Evolutionary conservation across 2,888 invertebrate species (phyloP).

Genomic region (Apamea monoglypha): DNA sequence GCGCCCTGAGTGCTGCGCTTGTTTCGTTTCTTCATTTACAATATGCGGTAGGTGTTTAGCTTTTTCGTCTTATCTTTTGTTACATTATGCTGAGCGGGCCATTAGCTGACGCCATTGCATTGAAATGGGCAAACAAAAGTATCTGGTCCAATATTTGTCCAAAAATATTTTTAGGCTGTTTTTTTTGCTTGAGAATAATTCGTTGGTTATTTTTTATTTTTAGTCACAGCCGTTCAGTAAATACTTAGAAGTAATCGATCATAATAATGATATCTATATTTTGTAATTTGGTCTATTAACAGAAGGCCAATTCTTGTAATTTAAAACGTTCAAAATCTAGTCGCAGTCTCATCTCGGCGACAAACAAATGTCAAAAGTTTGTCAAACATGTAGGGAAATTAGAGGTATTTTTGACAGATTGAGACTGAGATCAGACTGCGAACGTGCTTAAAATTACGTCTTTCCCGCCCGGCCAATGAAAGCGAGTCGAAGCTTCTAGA

Average conservation of each 20-base stretch:
- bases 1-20: constrained; percentile 13
- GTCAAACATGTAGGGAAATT: too few species aligned
- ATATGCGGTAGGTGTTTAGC: not conserved
- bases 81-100: not conserved
- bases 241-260: not conserved
- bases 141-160: not conserved
- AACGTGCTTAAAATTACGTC: too few species aligned
- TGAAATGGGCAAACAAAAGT: not conserved
- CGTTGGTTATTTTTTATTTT: not conserved
- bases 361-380: too few species aligned
- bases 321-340: too few species aligned
- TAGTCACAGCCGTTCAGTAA: not conserved
- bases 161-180: not conserved
- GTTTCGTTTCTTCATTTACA: constrained; percentile 1
- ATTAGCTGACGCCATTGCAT: not conserved
- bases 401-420: too few species aligned
- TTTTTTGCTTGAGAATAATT: not conserved
- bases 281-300: not conserved
- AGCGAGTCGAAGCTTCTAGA: too few species aligned
- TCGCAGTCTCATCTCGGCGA: too few species aligned
- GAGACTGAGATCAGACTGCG: too few species aligned
- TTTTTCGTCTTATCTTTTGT: not conserved
- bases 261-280: not conserved
- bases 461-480: too few species aligned
- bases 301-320: too few species aligned